phyloP scores from a whole-genome alignment of 1,140 invertebrate species.

The Heliconius hewitsoni region DNA sequence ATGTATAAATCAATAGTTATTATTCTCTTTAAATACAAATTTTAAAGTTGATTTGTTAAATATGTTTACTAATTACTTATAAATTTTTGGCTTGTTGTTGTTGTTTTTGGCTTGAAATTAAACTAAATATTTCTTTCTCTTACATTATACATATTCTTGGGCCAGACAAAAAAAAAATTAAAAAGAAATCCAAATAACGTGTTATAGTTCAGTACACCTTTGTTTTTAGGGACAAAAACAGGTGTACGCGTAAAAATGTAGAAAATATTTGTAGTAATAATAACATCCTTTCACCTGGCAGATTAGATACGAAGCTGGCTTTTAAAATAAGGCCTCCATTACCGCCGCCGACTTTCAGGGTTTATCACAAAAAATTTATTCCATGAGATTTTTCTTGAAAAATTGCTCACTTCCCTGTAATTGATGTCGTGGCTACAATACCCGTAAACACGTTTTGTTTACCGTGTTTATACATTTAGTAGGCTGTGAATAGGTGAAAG shows the following conservation, averaged over 20 bases:
- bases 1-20: too few relatives aligned
- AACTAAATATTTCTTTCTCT: too few relatives aligned
- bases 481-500: not conserved
- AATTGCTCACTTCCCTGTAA: constrained; percentile 15
- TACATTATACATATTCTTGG: too few relatives aligned
- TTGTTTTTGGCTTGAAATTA: too few relatives aligned
- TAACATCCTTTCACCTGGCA: constrained; percentile 28
- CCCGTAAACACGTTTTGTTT: not conserved
- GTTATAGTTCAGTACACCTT: not conserved
- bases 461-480: too few relatives aligned
- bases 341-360: constrained; percentile 12
- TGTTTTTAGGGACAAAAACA: not conserved
- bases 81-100: not conserved
- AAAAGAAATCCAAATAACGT: not conserved
- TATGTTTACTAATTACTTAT: not conserved
- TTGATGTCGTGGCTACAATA: constrained; percentile 3
- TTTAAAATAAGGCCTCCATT: constrained; percentile 35
- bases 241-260: constrained; percentile 1
- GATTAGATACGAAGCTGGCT: constrained; percentile 34
- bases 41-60: too few relatives aligned
- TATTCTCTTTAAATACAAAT: too few relatives aligned
- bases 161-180: not conserved
- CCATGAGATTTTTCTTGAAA: not conserved
- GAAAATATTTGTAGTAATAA: constrained; percentile 12
- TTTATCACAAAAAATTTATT: not conserved